Conservation (phyloP, 2,113 vertebrate species). For the Nasalis larvatus region DNA sequence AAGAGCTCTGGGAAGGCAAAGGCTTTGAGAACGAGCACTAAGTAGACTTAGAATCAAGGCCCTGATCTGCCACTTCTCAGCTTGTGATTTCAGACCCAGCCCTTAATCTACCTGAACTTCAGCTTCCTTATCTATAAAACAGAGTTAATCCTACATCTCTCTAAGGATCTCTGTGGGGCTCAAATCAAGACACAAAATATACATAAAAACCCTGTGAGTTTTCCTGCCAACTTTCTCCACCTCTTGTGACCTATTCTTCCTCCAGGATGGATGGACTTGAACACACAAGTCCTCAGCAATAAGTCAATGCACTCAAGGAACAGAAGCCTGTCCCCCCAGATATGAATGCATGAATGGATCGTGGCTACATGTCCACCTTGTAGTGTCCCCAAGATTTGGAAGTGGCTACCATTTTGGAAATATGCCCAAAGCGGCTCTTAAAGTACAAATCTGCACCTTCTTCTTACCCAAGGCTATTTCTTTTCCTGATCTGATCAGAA, state of each 20-base stretch:
- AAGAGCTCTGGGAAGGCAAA: background rate
- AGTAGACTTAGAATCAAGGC: background rate
- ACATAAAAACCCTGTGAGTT: background rate
- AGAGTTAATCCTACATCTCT: background rate
- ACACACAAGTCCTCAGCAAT: background rate
- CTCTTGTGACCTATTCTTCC: background rate
- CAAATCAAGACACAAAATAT: background rate
- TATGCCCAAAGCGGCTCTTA: background rate
- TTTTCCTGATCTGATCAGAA: background rate
- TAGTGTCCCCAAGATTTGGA: background rate
- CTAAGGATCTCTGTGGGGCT: background rate
- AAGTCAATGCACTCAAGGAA: background rate
- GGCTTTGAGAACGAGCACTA: background rate
- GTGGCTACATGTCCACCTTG: background rate
- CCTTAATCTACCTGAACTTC: background rate
- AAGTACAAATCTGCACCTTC: background rate
- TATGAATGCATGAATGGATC: background rate
- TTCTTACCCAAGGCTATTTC: background rate
- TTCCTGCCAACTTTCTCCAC: background rate
- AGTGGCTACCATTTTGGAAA: background rate
- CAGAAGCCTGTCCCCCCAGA: background rate
- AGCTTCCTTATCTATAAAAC: background rate
- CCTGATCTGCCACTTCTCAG: background rate
- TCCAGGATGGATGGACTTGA: background rate
- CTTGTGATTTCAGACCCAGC: background rate